Percentiles rank a stretch among this genome's conserved stretches.
Conservation (phyloP, 2,113 vertebrate species). For the Pelobates fuscus region DNA sequence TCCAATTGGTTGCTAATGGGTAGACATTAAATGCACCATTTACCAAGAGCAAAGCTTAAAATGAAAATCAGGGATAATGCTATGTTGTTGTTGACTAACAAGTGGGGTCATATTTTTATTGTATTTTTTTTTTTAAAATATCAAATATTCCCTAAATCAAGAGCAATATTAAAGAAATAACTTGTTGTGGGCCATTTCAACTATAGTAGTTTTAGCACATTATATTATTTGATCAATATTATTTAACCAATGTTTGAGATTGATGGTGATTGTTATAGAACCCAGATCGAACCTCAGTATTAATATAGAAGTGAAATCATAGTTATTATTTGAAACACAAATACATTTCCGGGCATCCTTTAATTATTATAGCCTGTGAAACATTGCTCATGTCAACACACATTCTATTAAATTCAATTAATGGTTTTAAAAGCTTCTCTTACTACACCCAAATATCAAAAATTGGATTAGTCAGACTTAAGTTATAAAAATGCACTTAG, state of each 20-base stretch:
- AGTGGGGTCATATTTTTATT: background rate
- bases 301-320: slow-evolving; percentile 42
- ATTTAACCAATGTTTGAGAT: background rate
- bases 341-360: slow-evolving; percentile 49
- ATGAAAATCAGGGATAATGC: background rate
- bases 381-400: slow-evolving; percentile 39
- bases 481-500: slow-evolving; percentile 51
- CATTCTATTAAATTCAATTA: slow-evolving; percentile 54
- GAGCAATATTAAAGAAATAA: background rate
- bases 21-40: background rate
- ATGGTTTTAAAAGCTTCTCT: slow-evolving; percentile 37
- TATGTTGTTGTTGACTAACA: background rate
- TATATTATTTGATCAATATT: background rate
- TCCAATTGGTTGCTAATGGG: background rate
- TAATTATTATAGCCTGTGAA: slow-evolving; percentile 51
- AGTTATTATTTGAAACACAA: slow-evolving; percentile 51
- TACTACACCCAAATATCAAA: slow-evolving; percentile 42
- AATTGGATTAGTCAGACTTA: slow-evolving; percentile 35
- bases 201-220: background rate
- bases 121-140: background rate
- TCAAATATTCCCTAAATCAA: background rate
- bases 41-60: background rate
- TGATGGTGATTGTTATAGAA: background rate
- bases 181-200: background rate
- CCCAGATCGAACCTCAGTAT: background rate